These are phyloP conservation scores for Epistrophe grossulariae DNA, from an alignment of 2,888 invertebrate species.

Conservation along the genomic window DNA sequence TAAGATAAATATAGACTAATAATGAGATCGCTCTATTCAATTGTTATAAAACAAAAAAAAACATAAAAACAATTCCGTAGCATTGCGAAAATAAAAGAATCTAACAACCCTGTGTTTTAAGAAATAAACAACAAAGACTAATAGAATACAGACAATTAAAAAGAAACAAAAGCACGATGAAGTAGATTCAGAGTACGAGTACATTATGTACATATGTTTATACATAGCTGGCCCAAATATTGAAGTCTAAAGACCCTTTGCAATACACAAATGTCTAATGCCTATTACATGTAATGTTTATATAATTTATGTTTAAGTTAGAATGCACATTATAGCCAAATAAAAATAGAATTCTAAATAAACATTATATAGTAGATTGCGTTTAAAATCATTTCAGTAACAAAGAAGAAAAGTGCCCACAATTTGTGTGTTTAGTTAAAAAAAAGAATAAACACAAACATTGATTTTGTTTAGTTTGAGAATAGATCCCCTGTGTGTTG, in stretches of 20 bases:
- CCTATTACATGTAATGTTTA: neutral
- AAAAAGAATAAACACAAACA: conserved; percentile 1
- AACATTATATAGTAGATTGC: neutral
- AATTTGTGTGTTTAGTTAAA: neutral
- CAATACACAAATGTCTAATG: neutral
- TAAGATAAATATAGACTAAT: neutral
- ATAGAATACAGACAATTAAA: neutral
- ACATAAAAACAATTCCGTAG: neutral
- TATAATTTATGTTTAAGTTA: conserved; percentile 1
- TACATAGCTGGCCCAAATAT: neutral
- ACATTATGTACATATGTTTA: too few relatives aligned
- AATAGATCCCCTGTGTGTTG: conserved; percentile 3
- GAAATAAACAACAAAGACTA: neutral
- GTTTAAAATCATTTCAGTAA: neutral
- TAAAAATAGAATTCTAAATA: conserved; percentile 27
- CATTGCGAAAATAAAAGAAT: neutral
- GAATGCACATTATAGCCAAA: conserved; percentile 6
- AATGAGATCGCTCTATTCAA: neutral
- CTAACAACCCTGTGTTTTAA: neutral
- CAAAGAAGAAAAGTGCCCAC: neutral
- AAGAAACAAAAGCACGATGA: neutral
- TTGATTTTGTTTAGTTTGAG: conserved; percentile 49
- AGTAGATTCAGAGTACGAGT: neutral
- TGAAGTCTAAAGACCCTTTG: neutral
- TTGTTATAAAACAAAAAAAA: neutral